Percentiles rank a stretch among this genome's conserved stretches.
Evolutionary conservation across 2,888 invertebrate species (phyloP).

Genomic region (Chelonus formosanus): DNA sequence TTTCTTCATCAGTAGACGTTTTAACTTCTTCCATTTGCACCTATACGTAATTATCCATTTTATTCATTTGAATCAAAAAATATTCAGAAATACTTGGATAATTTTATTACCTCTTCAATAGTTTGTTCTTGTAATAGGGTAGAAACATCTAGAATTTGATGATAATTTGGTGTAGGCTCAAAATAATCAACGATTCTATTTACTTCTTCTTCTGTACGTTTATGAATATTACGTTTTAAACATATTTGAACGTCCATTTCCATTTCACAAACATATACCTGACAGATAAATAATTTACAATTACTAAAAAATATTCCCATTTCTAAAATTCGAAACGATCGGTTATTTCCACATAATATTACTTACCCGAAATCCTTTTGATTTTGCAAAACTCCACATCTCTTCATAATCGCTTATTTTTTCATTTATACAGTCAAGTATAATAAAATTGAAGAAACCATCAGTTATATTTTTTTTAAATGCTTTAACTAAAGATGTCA

Average conservation of each 20-base stretch:
- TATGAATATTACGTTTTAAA: constrained; percentile 84
- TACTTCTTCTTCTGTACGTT: constrained; percentile 81
- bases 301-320: no score
- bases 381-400: constrained; percentile 87
- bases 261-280: constrained; percentile 93
- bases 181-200: constrained; percentile 76
- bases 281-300: no score
- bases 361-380: constrained; percentile 82
- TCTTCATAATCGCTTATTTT: constrained; percentile 84
- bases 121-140: constrained; percentile 84
- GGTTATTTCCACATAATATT: neutral
- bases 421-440: constrained; percentile 91
- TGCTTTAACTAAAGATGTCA: constrained; percentile 83
- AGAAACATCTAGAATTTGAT: constrained; percentile 82
- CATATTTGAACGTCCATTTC: constrained; percentile 82
- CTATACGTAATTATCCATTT: constrained; percentile 41
- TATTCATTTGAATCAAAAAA: no score
- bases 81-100: neutral
- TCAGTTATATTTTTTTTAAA: constrained; percentile 91
- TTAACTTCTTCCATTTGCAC: constrained; percentile 60
- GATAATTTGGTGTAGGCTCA: constrained; percentile 82
- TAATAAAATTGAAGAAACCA: constrained; percentile 90
- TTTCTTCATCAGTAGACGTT: constrained; percentile 31
- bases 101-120: constrained; percentile 74
- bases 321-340: constrained; percentile 39